phyloP scores from a whole-genome alignment of 2,113 vertebrate genomes.

The Xenopus borealis region DNA sequence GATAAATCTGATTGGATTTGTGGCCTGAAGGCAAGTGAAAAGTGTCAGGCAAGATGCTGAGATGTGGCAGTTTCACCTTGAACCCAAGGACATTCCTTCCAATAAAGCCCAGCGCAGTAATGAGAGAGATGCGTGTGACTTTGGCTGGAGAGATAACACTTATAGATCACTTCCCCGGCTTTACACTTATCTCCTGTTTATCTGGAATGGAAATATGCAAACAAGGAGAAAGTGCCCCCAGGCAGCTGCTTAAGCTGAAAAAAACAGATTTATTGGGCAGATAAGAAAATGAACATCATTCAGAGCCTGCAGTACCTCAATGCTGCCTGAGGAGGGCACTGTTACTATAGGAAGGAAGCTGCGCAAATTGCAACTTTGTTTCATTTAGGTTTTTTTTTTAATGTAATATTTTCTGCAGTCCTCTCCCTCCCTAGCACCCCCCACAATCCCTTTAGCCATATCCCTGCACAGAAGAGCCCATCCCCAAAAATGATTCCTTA shows the following conservation, averaged over 20 bases:
- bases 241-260: slow-evolving; percentile 13
- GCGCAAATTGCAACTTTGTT: neutral
- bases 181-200: slow-evolving; percentile 1
- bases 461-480: too few species aligned
- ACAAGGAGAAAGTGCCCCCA: slow-evolving; percentile 12
- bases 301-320: neutral
- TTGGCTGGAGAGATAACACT: slow-evolving; percentile 44
- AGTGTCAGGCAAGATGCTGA: neutral
- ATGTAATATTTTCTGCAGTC: too few species aligned
- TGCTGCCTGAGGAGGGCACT: slow-evolving; percentile 2
- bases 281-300: neutral
- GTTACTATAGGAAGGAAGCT: neutral
- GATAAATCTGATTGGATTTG: too few species aligned
- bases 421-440: too few species aligned
- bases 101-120: neutral
- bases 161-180: slow-evolving; percentile 15
- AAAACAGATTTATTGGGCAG: slow-evolving; percentile 13
- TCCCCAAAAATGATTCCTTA: too few species aligned
- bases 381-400: too few species aligned
- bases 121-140: slow-evolving; percentile 11
- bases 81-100: slow-evolving; percentile 12
- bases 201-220: slow-evolving; percentile 42
- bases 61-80: neutral
- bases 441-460: too few species aligned
- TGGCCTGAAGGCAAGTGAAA: too few species aligned